Conservation (phyloP, 2,797 vertebrate species). For the Sebastes dallii region DNA sequence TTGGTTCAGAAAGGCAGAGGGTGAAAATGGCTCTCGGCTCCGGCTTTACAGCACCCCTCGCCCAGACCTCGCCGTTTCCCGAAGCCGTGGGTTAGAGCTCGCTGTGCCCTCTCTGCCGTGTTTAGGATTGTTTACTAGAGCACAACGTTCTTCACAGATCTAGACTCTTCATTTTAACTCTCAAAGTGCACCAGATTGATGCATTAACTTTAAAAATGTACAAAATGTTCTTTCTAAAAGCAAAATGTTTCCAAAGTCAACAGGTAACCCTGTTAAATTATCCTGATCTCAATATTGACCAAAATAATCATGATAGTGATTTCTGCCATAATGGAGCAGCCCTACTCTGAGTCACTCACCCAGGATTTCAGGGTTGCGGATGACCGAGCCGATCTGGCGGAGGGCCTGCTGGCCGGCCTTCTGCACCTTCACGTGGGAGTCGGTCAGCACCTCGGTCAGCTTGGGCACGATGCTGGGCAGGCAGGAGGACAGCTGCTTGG, state of each 20-base stretch:
- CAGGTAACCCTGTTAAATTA: not conserved
- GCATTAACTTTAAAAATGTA: no score
- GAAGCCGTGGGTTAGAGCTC: no score
- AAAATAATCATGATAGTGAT: not conserved
- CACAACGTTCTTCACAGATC: not conserved
- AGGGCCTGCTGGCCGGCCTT: conserved; percentile 98
- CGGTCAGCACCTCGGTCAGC: conserved; percentile 96
- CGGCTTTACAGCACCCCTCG: no score
- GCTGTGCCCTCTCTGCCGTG: no score
- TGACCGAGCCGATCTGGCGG: conserved; percentile 96
- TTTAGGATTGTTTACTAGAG: not conserved
- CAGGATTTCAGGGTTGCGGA: conserved; percentile 97
- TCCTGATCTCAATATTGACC: not conserved
- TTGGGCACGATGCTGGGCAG: conserved; percentile 98
- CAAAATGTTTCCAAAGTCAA: no score
- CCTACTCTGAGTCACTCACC: conserved; percentile 77
- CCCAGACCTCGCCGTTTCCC: no score
- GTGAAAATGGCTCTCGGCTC: no score
- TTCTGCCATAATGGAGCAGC: not conserved
- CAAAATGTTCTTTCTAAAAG: no score
- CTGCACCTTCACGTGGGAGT: conserved; percentile 98
- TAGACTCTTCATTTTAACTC: not conserved
- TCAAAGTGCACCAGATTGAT: not conserved
- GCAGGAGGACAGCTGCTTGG: conserved; percentile 97
- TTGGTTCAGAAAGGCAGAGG: no score